Base-by-base conservation (phyloP, 2,113 vertebrate species). In the Cyprinodon tularosa region DNA sequence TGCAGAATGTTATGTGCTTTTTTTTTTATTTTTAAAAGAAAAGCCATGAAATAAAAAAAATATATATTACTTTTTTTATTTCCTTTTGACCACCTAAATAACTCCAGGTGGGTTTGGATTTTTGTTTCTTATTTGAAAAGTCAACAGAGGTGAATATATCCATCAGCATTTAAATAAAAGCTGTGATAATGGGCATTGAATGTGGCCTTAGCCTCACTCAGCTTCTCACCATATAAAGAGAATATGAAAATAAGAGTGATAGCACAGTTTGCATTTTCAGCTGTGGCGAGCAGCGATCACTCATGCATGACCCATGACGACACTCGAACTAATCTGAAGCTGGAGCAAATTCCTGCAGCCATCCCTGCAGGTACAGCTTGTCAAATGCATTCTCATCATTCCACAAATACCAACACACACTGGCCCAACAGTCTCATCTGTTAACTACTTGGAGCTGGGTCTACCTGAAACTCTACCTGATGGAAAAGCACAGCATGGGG, bases 321-420 rank as follows among this genome's bases (percentile, higher is more conserved):
- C 12, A 38, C 62, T 47, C 13, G 0, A 36, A 62, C 29, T 42
- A 63, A 61, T 2, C 50, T 38, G 57, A 62, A 14, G 48, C 36
- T 15, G 3, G 3, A 76, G n/a, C 20, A 11, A 71, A 76, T 80
- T 77, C 64, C 78, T 85, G 61, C 65, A 69, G 57, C 39, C 47
- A 1, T 57, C 12, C 17, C 22, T 61, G 13, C 67, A 62, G n/a
- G 70, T 42, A 48, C 13, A 12, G 47, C 74, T 47, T 86, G 80
- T 75, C 66, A 61, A 22, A 74, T 17, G 12, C 86, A 87, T 92
- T 92, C 90, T 72, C 82, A 15, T 86, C 91, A 89, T 91, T 50
- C 82, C 86, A 14, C 29, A 45, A 53, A 75, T 73, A 57, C 22
- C 50, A 53, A n/a, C 64, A 72, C 74, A 48, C 79, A 71, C 74